Evolutionary conservation across 2,888 invertebrate genomes (phyloP).

Genomic region (Pomacea canaliculata): DNA sequence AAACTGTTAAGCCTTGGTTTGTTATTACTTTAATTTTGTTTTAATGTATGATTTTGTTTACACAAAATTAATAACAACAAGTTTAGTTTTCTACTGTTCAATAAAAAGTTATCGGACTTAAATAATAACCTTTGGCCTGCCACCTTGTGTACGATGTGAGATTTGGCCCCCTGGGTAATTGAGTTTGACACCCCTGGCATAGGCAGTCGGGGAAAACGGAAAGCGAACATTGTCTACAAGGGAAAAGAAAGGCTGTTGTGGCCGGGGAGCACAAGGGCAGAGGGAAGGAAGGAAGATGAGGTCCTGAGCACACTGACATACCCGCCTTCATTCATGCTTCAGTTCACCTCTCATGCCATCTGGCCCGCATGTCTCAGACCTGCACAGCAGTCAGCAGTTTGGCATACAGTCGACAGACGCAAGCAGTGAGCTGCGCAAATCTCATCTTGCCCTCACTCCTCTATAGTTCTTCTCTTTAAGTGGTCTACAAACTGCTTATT

Average conservation of each 20-base stretch:
- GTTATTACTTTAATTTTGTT: too few species aligned
- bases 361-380: conserved; percentile 13
- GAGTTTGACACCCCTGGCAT: too few species aligned
- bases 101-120: too few species aligned
- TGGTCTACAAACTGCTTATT: background rate
- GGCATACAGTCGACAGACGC: conserved; percentile 2
- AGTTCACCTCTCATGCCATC: conserved; percentile 9
- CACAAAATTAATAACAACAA: too few species aligned
- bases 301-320: conserved; percentile 2
- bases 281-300: conserved; percentile 1
- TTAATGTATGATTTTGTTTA: too few species aligned
- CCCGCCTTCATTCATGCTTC: conserved; percentile 15
- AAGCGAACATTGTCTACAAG: conserved; percentile 16
- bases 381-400: conserved; percentile 14
- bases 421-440: too few species aligned
- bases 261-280: background rate
- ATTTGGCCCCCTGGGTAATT: too few species aligned
- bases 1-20: too few species aligned
- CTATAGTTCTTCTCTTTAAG: background rate
- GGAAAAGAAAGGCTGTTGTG: conserved; percentile 10
- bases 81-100: too few species aligned
- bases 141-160: too few species aligned
- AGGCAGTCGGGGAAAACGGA: conserved; percentile 44
- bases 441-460: too few species aligned
- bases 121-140: too few species aligned